These are phyloP conservation scores for Nasonia longicornis DNA, from an alignment of 1,140 invertebrate genomes.

Conservation along the genomic window DNA sequence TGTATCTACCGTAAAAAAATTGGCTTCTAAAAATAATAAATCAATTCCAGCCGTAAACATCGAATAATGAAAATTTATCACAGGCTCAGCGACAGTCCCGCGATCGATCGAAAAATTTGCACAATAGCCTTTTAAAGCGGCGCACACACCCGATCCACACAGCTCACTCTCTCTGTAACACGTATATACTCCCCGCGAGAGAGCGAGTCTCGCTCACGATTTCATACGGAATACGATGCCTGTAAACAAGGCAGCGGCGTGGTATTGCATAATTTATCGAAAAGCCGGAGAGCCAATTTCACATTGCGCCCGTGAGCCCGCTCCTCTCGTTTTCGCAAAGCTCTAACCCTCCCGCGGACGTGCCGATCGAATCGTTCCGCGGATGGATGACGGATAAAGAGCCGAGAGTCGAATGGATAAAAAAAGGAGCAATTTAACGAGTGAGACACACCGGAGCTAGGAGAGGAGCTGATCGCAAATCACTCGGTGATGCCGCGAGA, in stretches of 20 bases:
- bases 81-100: neutral
- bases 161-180: no score
- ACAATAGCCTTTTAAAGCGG: conserved; percentile 1
- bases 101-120: conserved; percentile 38
- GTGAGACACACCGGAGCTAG: neutral
- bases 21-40: no score
- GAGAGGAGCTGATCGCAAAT: conserved; percentile 25
- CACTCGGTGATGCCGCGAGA: conserved; percentile 3
- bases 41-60: neutral
- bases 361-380: conserved; percentile 16
- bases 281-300: conserved; percentile 31
- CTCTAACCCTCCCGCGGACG: conserved; percentile 36
- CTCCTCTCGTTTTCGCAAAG: conserved; percentile 15
- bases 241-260: neutral
- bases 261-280: conserved; percentile 44
- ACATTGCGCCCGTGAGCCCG: conserved; percentile 1
- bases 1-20: no score
- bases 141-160: neutral
- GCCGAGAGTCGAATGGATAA: neutral
- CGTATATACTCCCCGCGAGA: neutral
- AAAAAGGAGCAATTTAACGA: conserved; percentile 27
- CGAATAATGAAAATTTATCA: conserved; percentile 1
- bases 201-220: neutral
- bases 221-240: neutral
- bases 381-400: conserved; percentile 44